Conservation (phyloP, 2,888 invertebrate species). For the Macrophya alboannulata region DNA sequence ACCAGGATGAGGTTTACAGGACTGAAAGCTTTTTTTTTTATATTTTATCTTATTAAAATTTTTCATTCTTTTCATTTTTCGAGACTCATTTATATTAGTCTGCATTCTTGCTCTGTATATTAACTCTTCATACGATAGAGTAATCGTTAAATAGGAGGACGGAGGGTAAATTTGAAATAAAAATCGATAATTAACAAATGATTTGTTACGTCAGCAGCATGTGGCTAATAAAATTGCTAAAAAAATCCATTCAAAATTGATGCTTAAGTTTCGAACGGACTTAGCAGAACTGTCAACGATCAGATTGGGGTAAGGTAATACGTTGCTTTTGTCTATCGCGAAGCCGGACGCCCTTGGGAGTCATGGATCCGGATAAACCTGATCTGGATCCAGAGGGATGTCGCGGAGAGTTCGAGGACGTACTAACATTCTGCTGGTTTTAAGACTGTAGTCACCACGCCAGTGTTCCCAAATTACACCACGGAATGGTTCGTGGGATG, state of each 20-base stretch:
- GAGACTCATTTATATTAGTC: background rate
- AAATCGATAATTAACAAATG: background rate
- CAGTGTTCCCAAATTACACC: constrained; percentile 84
- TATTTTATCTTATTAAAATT: no score
- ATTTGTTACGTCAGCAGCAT: background rate
- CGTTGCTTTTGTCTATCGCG: constrained; percentile 11
- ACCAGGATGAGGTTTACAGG: background rate
- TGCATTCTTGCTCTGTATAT: background rate
- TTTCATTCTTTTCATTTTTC: background rate
- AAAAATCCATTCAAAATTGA: background rate
- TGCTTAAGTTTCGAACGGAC: background rate
- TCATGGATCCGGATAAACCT: constrained; percentile 58
- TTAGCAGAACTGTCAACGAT: background rate
- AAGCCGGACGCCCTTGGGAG: constrained; percentile 36
- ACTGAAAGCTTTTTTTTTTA: background rate
- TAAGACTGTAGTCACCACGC: constrained; percentile 83
- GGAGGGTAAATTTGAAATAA: background rate
- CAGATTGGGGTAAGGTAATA: constrained; percentile 8
- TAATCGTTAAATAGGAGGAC: background rate
- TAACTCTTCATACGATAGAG: background rate
- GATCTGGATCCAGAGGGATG: constrained; percentile 53
- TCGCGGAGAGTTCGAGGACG: constrained; percentile 66
- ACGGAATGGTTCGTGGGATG: constrained; percentile 80
- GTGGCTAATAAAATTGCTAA: background rate
- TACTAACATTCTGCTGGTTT: constrained; percentile 81